Evolutionary conservation across 2,888 invertebrate genomes (phyloP).

Genomic region (Macrosiphum euphorbiae): DNA sequence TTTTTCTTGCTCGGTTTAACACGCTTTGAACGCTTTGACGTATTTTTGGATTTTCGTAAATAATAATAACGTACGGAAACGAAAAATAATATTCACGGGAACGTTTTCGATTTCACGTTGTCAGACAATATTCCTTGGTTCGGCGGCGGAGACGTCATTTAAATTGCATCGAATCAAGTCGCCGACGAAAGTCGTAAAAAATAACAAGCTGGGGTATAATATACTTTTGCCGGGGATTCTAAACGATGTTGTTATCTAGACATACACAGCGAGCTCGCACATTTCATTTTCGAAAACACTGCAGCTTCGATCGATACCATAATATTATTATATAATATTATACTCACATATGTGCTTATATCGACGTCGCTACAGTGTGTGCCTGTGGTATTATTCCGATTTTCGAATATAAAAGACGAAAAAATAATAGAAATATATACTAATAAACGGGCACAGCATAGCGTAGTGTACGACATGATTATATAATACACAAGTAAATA

Average conservation of each 20-base stretch:
- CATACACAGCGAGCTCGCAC: background rate
- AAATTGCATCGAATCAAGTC: constrained; percentile 11
- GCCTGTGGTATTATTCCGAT: background rate
- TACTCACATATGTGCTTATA: background rate
- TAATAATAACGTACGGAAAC: background rate
- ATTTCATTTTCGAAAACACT: background rate
- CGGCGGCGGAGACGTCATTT: background rate
- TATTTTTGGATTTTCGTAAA: background rate
- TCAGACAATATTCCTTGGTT: background rate
- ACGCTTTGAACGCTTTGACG: background rate
- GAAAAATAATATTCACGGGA: background rate
- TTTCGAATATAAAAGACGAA: background rate
- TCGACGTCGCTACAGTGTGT: background rate
- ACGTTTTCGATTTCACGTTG: background rate
- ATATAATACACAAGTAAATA: background rate
- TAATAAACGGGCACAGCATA: background rate
- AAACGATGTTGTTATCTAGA: background rate
- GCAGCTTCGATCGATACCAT: background rate
- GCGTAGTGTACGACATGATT: background rate
- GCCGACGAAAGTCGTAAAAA: constrained; percentile 7
- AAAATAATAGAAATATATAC: background rate
- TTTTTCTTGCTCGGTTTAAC: background rate
- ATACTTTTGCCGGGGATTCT: constrained; percentile 15
- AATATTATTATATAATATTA: background rate
- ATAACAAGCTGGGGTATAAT: constrained; percentile 64